These are phyloP conservation scores for Tamandua tetradactyla DNA, from an alignment of 2,797 vertebrate genomes.

Conservation along the genomic window DNA sequence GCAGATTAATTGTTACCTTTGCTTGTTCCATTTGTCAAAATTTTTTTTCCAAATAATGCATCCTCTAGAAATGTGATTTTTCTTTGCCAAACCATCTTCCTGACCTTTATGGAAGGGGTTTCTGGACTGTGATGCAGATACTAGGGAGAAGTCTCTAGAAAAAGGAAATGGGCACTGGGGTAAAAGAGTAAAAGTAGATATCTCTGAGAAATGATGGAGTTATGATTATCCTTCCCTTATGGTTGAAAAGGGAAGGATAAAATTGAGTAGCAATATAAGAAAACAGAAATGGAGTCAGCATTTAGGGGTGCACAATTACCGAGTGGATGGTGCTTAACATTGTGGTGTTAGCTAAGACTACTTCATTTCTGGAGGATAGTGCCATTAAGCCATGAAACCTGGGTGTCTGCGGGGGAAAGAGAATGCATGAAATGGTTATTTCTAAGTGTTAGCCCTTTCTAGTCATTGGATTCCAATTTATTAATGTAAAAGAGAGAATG, in stretches of 20 bases:
- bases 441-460: neutral
- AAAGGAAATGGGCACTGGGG: neutral
- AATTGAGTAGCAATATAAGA: neutral
- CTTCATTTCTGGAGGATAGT: neutral
- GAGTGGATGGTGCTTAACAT: neutral
- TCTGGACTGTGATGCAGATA: neutral
- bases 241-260: neutral
- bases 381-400: neutral
- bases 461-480: neutral
- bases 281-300: neutral
- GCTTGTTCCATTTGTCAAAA: conserved; percentile 34
- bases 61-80: conserved; percentile 4
- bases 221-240: too few relatives aligned
- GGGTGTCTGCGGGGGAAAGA: neutral
- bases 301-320: neutral
- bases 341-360: too few relatives aligned
- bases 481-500: neutral
- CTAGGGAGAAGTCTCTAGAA: conserved; percentile 1
- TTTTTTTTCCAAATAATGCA: neutral
- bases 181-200: neutral
- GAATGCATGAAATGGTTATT: neutral
- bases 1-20: conserved; percentile 57
- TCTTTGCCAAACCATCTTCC: neutral
- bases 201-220: neutral
- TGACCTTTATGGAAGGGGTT: neutral